Evolutionary conservation across 2,888 invertebrate genomes (phyloP).

Genomic region (Chrysolina oricalcia): DNA sequence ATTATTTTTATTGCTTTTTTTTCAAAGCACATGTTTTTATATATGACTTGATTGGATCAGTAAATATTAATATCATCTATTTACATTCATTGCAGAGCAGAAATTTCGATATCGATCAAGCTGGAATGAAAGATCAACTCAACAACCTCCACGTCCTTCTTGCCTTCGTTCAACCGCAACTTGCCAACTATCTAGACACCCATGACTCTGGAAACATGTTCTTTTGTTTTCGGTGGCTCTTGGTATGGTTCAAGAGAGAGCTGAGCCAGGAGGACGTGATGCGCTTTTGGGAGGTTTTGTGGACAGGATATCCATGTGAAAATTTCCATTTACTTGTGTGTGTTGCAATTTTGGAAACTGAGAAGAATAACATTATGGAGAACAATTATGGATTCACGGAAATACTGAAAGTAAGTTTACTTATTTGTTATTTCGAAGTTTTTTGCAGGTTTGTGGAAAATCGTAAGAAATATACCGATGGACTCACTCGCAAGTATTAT

Average conservation of each 20-base stretch:
- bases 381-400: slow-evolving; percentile 96
- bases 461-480: too few species aligned
- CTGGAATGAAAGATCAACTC: slow-evolving; percentile 95
- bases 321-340: slow-evolving; percentile 97
- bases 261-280: slow-evolving; percentile 90
- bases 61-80: neutral
- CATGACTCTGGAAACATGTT: slow-evolving; percentile 97
- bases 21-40: too few species aligned
- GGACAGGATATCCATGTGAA: slow-evolving; percentile 95
- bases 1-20: too few species aligned
- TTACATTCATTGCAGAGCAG: slow-evolving; percentile 65
- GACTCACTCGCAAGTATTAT: too few species aligned
- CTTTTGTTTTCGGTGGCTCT: slow-evolving; percentile 95
- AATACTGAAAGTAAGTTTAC: slow-evolving; percentile 86
- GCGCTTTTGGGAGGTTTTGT: slow-evolving; percentile 96
- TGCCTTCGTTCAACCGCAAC: slow-evolving; percentile 86
- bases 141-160: slow-evolving; percentile 88
- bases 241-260: slow-evolving; percentile 94
- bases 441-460: too few species aligned
- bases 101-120: slow-evolving; percentile 98
- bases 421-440: neutral
- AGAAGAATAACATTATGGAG: slow-evolving; percentile 90
- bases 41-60: too few species aligned
- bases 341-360: slow-evolving; percentile 92
- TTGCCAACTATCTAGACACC: slow-evolving; percentile 88